Percentiles rank a stretch among this genome's conserved stretches.
Evolutionary conservation across 2,888 invertebrate species (phyloP).

Genomic region (Papilio demoleus): DNA sequence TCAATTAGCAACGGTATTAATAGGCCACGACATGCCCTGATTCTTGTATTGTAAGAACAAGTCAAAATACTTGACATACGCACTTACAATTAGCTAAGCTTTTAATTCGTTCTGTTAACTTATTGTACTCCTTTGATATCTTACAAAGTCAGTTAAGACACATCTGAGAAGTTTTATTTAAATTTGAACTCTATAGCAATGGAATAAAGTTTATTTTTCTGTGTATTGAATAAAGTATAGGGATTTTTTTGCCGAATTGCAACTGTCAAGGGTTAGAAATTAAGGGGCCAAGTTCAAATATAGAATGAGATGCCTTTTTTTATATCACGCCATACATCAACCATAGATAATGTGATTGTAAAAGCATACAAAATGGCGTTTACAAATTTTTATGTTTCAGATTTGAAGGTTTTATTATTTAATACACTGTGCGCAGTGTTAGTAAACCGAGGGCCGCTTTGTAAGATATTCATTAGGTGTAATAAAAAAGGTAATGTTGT

Average conservation of each 20-base stretch:
- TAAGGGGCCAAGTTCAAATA: constrained; percentile 71
- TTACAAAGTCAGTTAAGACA: constrained; percentile 39
- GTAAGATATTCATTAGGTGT: constrained; percentile 74
- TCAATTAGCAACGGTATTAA: background rate
- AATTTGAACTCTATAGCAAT: background rate
- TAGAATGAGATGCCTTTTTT: constrained; percentile 66
- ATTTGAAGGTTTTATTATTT: constrained; percentile 75
- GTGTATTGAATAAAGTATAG: background rate
- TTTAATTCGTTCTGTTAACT: constrained; percentile 53
- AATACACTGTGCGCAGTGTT: constrained; percentile 61
- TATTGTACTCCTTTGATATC: constrained; percentile 48
- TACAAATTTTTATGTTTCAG: constrained; percentile 78
- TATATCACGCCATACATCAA: constrained; percentile 60
- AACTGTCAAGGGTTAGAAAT: constrained; percentile 57
- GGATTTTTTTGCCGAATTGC: constrained; percentile 22
- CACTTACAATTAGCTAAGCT: constrained; percentile 60
- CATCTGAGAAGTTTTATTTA: constrained; percentile 9
- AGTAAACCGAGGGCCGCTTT: constrained; percentile 43
- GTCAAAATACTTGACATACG: constrained; percentile 57
- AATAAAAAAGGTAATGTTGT: constrained; percentile 77
- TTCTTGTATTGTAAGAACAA: constrained; percentile 40
- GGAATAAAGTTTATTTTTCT: background rate
- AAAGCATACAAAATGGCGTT: constrained; percentile 61
- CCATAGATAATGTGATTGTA: constrained; percentile 58
- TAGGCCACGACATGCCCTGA: background rate